Evolutionary conservation across 2,113 vertebrate genomes (phyloP).

Genomic region (Odocoileus hemionus): DNA sequence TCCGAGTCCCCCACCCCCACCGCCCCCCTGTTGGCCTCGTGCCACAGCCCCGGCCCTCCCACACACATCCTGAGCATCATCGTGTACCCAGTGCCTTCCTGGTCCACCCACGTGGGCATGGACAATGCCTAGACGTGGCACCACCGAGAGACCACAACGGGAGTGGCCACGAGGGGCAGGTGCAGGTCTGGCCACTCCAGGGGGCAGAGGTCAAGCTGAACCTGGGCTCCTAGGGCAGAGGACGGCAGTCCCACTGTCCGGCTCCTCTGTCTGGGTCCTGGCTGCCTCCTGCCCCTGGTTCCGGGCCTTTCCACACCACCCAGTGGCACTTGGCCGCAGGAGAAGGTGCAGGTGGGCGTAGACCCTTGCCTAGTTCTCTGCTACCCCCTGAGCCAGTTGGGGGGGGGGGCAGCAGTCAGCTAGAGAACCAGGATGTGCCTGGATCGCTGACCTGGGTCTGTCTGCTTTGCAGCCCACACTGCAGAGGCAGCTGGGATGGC

Average conservation of each 20-base stretch:
- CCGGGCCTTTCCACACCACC: background rate
- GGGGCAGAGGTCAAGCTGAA: background rate
- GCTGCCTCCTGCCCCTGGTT: background rate
- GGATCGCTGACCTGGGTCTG: background rate
- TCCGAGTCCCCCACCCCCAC: background rate
- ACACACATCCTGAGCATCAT: fast-evolving
- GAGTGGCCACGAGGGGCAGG: background rate
- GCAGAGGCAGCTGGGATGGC: background rate
- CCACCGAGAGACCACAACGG: fast-evolving
- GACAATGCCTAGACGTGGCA: background rate
- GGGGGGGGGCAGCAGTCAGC: fast-evolving
- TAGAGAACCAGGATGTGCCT: fast-evolving
- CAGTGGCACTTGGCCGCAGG: fast-evolving
- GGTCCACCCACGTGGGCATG: fast-evolving
- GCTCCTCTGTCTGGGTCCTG: background rate
- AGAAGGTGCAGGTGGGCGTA: fast-evolving
- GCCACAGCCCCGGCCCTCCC: fast-evolving
- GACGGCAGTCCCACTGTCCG: fast-evolving
- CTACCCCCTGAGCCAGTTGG: no score
- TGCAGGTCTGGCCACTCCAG: background rate
- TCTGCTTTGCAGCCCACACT: background rate
- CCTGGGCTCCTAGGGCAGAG: background rate
- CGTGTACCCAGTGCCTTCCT: fast-evolving
- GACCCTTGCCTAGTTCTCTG: background rate
- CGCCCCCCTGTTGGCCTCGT: background rate